Base-by-base conservation (phyloP, 1,140 invertebrate genomes). In the Sinella curviseta region DNA sequence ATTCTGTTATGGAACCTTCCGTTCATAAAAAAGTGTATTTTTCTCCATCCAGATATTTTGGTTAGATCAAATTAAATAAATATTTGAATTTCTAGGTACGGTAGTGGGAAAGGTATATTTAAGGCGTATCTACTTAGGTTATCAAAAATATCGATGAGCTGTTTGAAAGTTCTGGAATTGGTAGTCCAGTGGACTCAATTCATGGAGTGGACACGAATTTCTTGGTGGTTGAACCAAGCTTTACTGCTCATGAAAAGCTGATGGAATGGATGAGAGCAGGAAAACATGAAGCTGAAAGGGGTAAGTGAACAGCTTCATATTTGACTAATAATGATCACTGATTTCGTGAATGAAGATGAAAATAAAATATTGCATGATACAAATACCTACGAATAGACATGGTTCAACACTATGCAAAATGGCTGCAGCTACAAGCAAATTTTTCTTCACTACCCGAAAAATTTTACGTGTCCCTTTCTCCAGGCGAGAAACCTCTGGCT, bases 41-140 rank as follows among this genome's bases (percentile, higher is more conserved):
- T 74, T 36, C 8, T 74, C 3, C 70, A 74, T 74, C 70, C 70
- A 4, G 57, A 60, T 26, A 60, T 4, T 60, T n/a, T 60, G 57
- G 57, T 60, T 70, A 31, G 65, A 70, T 70, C 12, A 60, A 17
- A 26, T n/a, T 14, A 60, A 4, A 60, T 60, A 16, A 17, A 16
- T 16, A n/a, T 17, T 48, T 48, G 17, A 48, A 8, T 48, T 48
- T 48, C 4, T 8, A 48, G 39, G 4, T 8, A 17, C 39, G 39
- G 4, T 48, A 8, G 4, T 17, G n/a, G n/a, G n/a, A n/a, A n/a
- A n/a, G n/a, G 4, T 48, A 48, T 48, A 48, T 48, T 48, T 48
- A 48, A 48, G 4, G 39, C 4, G 39, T 48, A 48, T 48, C 17
- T 48, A 8, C 39, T 48, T 24, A 70, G 65, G 65, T 70, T 70